Evolutionary conservation across 1,140 invertebrate genomes (phyloP), one percentile per base, ranked within the genome.

Genomic region (Ostrea denselamellosa): DNA sequence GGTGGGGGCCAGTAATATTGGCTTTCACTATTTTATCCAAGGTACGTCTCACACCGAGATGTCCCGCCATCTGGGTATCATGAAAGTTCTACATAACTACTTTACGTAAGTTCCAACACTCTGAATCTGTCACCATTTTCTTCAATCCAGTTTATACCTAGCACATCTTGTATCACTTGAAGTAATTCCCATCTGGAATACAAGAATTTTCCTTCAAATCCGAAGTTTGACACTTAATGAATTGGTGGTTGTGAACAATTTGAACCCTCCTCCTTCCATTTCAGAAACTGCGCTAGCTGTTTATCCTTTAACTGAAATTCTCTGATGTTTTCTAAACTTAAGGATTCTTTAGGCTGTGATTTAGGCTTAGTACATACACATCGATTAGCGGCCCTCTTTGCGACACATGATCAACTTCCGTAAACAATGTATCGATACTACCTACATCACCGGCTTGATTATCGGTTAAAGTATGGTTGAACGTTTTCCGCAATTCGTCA

Each of bases 111-210:
- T 14, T 62, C 22, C 22, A n/a, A 65, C 28, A 34, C 12, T 8
- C 51, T 10, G 19, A 86, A 44, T 68, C 85, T 34, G 44, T 88
- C 83, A 17, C 82, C n/a, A 14, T 88, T 9, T 12, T 2, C 5
- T n/a, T 34, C 8, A 17, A 28, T 22, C 68, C 68, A 77, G 9
- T n/a, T 10, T 12, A 22, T 10, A 65, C 87, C 3, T 44, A 17
- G 34, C 22, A 88, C n/a, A 34, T 2, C 25, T 56, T 85, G 81
- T 62, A 85, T 56, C 65, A 88, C 53, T 51, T 81, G 22, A 0
- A 88, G n/a, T 17, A 88, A 17, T 62, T 88, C 84, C 87, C 87
- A 88, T 25, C 54, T 81, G 22, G 87, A 52, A 14, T 77, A 77
- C 3, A 77, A 12, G n/a, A 25, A 56, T 56, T 56, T 56, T 3